Evolutionary conservation across 2,113 vertebrate species (phyloP), one percentile per base, ranked within the genome.

Genomic region (Probosciger aterrimus): DNA sequence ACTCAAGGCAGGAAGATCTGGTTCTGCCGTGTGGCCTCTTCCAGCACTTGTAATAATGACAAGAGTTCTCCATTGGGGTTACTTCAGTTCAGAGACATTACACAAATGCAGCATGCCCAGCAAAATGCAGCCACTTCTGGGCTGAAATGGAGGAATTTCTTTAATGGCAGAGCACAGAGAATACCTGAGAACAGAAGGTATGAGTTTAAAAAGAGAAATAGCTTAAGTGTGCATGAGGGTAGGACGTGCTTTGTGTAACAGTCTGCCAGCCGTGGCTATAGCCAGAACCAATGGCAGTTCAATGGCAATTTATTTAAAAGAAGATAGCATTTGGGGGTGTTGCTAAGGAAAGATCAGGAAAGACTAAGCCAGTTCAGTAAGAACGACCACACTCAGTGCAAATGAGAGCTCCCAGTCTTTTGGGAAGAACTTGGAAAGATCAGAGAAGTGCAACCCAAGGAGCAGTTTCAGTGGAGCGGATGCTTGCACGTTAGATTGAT

Each of bases 11-110:
- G 39, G 88, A 90, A 86, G 92, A 90, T 91, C 69, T 88, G 69
- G 47, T 93, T 94, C 74, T 89, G 76, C 44, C 4, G 0, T 79
- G 91, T 64, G 62, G 75, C 55, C 71, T 91, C 49, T 69, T 85
- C 19, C 27, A 77, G 73, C n/a, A 10, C 47, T 65, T 37, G 50
- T 13, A 93, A 80, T 85, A 95, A 71, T 65, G n/a, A 88, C 57
- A 47, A 84, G 73, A 89, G 63, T 46, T 82, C 81, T 92, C n/a
- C 33, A 24, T 0, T 1, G 46, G 53, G 95, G 95, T 95, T 96
- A 93, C 94, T 96, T 53, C 19, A 92, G 93, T 94, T 91, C 92
- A 96, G 44, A 92, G 67, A 30, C 82, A 46, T 57, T 77, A 75
- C 69, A 74, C 55, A 83, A 64, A 86, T 9, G 12, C 49, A 78